These are phyloP conservation scores for Promerops cafer DNA, from an alignment of 2,113 vertebrate genomes.

Conservation along the genomic window DNA sequence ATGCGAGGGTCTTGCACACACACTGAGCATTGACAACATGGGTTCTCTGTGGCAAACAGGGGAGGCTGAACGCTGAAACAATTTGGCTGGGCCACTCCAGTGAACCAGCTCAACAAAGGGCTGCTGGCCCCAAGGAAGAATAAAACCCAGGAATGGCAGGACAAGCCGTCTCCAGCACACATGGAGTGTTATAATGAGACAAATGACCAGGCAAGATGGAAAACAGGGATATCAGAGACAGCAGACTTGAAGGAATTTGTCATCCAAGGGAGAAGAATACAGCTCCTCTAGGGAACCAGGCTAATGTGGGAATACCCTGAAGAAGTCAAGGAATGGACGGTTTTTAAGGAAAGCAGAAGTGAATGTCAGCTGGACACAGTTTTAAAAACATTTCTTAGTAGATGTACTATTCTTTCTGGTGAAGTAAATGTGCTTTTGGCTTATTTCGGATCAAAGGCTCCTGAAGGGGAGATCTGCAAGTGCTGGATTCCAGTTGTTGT, in stretches of 20 bases:
- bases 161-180: neutral
- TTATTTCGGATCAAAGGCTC: neutral
- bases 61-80: accelerated
- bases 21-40: neutral
- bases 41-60: neutral
- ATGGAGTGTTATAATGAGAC: neutral
- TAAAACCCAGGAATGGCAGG: neutral
- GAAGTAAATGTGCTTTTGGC: neutral
- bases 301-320: neutral
- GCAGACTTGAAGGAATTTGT: neutral
- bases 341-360: neutral
- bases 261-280: neutral
- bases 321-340: neutral
- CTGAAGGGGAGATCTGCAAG: neutral
- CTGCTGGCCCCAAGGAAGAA: neutral
- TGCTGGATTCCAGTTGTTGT: neutral
- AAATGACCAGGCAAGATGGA: neutral
- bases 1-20: neutral
- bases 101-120: neutral
- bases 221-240: neutral
- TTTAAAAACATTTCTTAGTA: neutral
- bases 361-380: neutral
- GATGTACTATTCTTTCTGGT: neutral
- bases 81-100: neutral
- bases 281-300: neutral